These are phyloP conservation scores for Leptodactylus fallax DNA, from an alignment of 2,797 vertebrate genomes.

Conservation along the genomic window DNA sequence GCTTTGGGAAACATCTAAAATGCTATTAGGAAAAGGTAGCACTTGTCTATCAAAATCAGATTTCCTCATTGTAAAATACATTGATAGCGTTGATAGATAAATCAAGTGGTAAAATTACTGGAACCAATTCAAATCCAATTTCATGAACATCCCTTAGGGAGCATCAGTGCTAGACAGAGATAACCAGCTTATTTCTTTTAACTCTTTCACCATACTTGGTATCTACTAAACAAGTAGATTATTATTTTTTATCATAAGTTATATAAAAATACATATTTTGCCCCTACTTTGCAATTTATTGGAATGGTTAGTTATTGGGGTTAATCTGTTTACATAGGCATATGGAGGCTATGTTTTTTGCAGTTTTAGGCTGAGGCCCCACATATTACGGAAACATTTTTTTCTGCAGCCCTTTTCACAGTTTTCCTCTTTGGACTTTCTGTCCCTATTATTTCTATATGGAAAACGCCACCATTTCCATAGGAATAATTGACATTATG, in stretches of 20 bases:
- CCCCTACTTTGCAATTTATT: too few relatives aligned
- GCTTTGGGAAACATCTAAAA: conserved; percentile 21
- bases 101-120: conserved; percentile 54
- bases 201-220: background rate
- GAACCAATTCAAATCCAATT: conserved; percentile 58
- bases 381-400: too few relatives aligned
- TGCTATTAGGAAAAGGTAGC: conserved; percentile 31
- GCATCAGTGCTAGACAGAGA: conserved; percentile 32
- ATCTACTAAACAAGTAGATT: background rate
- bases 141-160: conserved; percentile 40
- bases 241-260: too few relatives aligned
- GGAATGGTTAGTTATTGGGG: too few relatives aligned
- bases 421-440: too few relatives aligned
- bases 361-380: too few relatives aligned
- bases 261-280: background rate
- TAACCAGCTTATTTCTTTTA: conserved; percentile 34
- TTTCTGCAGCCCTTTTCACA: too few relatives aligned
- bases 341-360: too few relatives aligned
- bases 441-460: too few relatives aligned
- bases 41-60: conserved; percentile 42
- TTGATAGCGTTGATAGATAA: conserved; percentile 40
- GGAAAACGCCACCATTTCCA: too few relatives aligned
- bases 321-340: too few relatives aligned
- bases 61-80: conserved; percentile 15
- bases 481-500: too few relatives aligned